phyloP scores from a whole-genome alignment of 2,113 vertebrate species.

The Petroica traversi region DNA sequence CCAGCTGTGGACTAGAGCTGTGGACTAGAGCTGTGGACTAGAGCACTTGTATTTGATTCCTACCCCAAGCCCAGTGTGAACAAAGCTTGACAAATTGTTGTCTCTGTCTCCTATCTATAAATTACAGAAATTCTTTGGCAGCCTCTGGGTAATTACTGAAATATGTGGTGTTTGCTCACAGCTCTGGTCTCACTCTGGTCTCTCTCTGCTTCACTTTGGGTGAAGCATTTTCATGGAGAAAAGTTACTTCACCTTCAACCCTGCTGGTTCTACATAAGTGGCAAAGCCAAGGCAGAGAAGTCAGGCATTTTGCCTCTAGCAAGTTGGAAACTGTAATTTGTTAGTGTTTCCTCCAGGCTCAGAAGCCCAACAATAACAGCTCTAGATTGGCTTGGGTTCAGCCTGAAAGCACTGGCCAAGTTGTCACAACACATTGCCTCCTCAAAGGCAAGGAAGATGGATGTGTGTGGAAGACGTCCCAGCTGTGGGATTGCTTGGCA shows the following conservation, averaged over 20 bases:
- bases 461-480: not conserved
- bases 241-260: not conserved
- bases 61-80: not conserved
- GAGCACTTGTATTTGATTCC: not conserved
- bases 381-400: not conserved
- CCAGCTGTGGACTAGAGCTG: not conserved
- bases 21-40: too few species aligned
- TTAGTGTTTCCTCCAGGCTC: not conserved
- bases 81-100: accelerated
- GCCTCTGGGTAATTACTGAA: not conserved
- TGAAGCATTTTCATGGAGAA: not conserved
- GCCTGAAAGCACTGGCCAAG: not conserved
- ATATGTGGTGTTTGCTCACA: accelerated
- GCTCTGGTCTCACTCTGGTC: not conserved
- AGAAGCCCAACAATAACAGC: not conserved
- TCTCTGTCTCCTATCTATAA: not conserved
- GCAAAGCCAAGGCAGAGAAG: not conserved
- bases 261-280: not conserved
- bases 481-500: not conserved
- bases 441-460: not conserved
- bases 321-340: not conserved
- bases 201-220: too few species aligned
- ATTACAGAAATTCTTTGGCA: not conserved
- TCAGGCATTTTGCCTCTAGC: not conserved
- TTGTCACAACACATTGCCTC: not conserved